These are phyloP conservation scores for Agelas oroides DNA, from an alignment of 37 sponge, comb jelly and placozoan genomes.

Conservation along the genomic window DNA sequence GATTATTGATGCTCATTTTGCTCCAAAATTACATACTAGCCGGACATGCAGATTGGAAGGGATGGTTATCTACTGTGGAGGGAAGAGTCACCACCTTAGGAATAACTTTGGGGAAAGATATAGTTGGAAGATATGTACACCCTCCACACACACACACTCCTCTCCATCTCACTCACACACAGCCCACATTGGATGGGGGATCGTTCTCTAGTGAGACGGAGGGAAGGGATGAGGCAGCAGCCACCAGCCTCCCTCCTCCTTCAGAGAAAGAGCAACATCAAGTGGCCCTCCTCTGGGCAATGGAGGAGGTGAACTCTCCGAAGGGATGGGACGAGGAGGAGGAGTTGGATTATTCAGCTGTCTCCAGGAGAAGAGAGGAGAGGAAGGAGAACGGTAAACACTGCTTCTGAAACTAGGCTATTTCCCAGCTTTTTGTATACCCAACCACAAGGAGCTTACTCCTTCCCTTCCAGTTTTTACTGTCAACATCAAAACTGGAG, in stretches of 20 bases:
- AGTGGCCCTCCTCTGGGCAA: constrained; percentile 69
- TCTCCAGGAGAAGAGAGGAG: constrained; percentile 13
- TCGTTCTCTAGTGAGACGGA: neutral
- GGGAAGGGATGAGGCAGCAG: neutral
- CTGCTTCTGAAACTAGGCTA: neutral
- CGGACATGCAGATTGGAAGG: too few species aligned
- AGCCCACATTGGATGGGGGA: neutral
- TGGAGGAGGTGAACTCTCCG: constrained; percentile 51
- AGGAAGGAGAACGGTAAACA: constrained; percentile 17
- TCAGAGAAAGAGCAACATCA: constrained; percentile 43
- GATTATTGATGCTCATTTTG: too few species aligned
- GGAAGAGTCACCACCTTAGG: too few species aligned
- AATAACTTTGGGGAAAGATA: too few species aligned
- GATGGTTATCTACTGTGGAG: too few species aligned
- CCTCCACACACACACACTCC: too few species aligned
- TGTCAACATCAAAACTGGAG: too few species aligned
- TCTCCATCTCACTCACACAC: too few species aligned
- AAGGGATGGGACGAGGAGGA: constrained; percentile 75
- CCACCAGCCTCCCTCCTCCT: neutral
- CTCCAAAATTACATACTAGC: too few species aligned
- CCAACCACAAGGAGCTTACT: too few species aligned
- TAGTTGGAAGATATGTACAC: too few species aligned
- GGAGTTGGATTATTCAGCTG: constrained; percentile 70
- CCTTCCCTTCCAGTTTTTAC: too few species aligned
- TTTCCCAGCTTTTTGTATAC: neutral